Conservation (phyloP, 2,797 vertebrate species). For the Tiaroga cobitis region DNA sequence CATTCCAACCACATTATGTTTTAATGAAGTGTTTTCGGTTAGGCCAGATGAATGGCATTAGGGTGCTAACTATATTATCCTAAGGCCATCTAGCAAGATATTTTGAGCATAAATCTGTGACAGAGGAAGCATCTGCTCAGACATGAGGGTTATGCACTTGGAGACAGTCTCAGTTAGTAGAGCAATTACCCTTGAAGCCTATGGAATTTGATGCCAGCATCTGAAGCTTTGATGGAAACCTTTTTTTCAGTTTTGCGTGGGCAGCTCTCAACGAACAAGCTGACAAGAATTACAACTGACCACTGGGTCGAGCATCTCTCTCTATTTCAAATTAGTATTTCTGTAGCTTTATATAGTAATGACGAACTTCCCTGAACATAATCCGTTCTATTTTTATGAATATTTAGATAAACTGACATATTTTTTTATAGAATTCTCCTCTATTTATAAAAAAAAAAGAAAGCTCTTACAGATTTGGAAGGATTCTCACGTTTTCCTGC, state of each 20-base stretch:
- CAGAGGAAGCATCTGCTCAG: slow-evolving; percentile 18
- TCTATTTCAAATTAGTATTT: background rate
- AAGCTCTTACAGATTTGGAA: background rate
- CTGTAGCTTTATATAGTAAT: background rate
- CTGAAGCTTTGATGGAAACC: slow-evolving; percentile 17
- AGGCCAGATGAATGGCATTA: background rate
- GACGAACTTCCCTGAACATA: background rate
- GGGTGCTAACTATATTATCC: background rate
- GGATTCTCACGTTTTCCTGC: slow-evolving; percentile 16
- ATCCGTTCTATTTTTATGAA: background rate
- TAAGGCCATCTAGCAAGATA: background rate
- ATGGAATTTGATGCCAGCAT: slow-evolving; percentile 18
- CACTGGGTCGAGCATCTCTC: background rate
- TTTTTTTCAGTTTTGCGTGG: background rate
- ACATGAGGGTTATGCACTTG: slow-evolving; percentile 15
- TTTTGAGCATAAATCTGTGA: slow-evolving; percentile 10
- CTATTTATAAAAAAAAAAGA: background rate
- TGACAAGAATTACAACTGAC: background rate
- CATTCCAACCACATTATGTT: slow-evolving; percentile 3
- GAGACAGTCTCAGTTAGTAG: slow-evolving; percentile 1
- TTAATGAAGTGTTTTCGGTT: background rate
- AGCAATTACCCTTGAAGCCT: slow-evolving; percentile 18
- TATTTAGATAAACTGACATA: background rate
- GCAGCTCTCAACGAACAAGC: slow-evolving; percentile 2
- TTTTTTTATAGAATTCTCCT: background rate